Percentiles rank a stretch among this genome's conserved stretches.
These are phyloP conservation scores for Odontothrips loti DNA, from an alignment of 2,888 invertebrate genomes.

Conservation along the genomic window DNA sequence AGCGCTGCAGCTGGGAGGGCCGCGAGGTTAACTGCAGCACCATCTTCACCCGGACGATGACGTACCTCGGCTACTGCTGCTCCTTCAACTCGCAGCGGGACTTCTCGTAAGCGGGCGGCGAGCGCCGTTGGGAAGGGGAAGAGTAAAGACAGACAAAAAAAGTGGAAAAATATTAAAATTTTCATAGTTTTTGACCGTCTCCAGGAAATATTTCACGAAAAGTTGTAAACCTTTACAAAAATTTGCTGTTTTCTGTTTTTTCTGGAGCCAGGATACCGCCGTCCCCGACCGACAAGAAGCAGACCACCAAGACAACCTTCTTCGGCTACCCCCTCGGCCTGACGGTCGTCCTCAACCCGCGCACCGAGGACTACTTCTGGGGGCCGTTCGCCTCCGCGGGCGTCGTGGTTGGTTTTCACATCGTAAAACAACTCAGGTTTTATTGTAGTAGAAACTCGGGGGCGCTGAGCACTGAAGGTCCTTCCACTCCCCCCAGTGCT, in stretches of 20 bases:
- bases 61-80: conserved; percentile 35
- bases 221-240: no score
- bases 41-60: conserved; percentile 32
- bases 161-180: no score
- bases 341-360: conserved; percentile 32
- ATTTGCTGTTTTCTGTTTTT: no score
- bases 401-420: conserved; percentile 30
- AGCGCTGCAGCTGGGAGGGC: conserved; percentile 36
- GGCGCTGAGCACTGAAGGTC: no score
- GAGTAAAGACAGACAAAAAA: no score
- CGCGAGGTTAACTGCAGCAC: conserved; percentile 30
- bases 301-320: conserved; percentile 28
- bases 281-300: background rate
- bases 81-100: conserved; percentile 35
- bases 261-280: no score
- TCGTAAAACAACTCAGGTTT: background rate
- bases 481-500: no score
- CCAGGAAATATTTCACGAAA: no score
- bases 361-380: conserved; percentile 32
- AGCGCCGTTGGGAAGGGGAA: no score
- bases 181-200: no score
- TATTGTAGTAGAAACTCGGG: no score
- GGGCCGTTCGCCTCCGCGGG: conserved; percentile 32
- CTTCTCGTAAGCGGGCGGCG: conserved; percentile 5
- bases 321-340: conserved; percentile 35